These are phyloP conservation scores for Uria aalge DNA, from an alignment of 2,113 vertebrate genomes.

Conservation along the genomic window DNA sequence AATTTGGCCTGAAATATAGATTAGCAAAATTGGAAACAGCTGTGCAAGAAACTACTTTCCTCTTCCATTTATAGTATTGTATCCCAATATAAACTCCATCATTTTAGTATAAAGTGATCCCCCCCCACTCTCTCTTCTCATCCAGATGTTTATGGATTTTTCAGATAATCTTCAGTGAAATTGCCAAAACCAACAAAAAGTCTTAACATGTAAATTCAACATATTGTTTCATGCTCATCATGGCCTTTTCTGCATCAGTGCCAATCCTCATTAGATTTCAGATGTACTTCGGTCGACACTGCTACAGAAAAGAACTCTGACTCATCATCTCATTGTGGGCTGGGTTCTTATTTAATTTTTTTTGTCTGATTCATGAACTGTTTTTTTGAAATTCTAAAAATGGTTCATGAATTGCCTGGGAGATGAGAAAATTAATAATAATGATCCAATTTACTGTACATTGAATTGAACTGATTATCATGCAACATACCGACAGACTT, in stretches of 20 bases:
- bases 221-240: constrained; percentile 83
- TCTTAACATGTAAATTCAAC: constrained; percentile 83
- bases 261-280: constrained; percentile 80
- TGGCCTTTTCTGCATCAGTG: constrained; percentile 79
- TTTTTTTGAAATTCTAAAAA: constrained; percentile 79
- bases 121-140: constrained; percentile 59
- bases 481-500: constrained; percentile 73
- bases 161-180: constrained; percentile 80
- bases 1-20: constrained; percentile 81
- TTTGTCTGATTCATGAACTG: constrained; percentile 82
- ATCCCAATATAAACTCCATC: constrained; percentile 82
- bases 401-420: constrained; percentile 78
- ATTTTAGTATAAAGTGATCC: constrained; percentile 70
- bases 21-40: constrained; percentile 85
- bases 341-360: constrained; percentile 75
- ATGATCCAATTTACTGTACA: constrained; percentile 80
- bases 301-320: constrained; percentile 77
- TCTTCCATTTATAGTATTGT: constrained; percentile 84
- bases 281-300: constrained; percentile 76
- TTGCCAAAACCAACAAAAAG: constrained; percentile 81
- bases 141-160: constrained; percentile 83
- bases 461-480: constrained; percentile 80
- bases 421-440: constrained; percentile 84
- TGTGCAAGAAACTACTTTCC: constrained; percentile 81
- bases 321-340: constrained; percentile 79